Percentiles rank a stretch among this genome's conserved stretches.
phyloP scores from a whole-genome alignment of 23 tunicate species.

The Styela plicata region DNA sequence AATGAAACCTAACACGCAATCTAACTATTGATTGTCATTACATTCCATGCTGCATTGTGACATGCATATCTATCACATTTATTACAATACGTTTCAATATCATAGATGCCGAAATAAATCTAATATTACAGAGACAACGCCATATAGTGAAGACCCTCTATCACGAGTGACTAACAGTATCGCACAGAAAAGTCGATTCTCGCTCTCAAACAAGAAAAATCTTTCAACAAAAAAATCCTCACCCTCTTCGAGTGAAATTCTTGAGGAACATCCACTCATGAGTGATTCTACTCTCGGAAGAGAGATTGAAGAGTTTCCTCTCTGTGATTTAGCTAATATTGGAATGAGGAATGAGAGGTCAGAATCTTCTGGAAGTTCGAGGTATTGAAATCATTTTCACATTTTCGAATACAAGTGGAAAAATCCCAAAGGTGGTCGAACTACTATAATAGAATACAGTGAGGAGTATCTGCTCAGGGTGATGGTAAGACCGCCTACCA shows the following conservation, averaged over 20 bases:
- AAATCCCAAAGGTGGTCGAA: no score
- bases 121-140: background rate
- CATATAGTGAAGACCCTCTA: background rate
- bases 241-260: background rate
- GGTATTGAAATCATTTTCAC: background rate
- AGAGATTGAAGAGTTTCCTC: conserved; percentile 19
- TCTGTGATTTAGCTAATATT: background rate
- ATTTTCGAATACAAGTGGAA: no score
- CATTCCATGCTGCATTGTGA: no score
- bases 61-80: no score
- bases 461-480: no score
- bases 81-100: no score
- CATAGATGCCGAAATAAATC: no score
- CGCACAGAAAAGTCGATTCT: background rate
- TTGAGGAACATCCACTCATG: conserved; percentile 17
- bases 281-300: background rate
- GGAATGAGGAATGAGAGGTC: background rate
- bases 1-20: no score
- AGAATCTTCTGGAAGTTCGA: background rate
- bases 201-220: background rate
- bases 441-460: no score
- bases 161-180: background rate
- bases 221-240: background rate
- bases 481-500: no score
- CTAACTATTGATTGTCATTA: no score